phyloP scores from a whole-genome alignment of 2,113 vertebrate genomes.

The Scomber colias region DNA sequence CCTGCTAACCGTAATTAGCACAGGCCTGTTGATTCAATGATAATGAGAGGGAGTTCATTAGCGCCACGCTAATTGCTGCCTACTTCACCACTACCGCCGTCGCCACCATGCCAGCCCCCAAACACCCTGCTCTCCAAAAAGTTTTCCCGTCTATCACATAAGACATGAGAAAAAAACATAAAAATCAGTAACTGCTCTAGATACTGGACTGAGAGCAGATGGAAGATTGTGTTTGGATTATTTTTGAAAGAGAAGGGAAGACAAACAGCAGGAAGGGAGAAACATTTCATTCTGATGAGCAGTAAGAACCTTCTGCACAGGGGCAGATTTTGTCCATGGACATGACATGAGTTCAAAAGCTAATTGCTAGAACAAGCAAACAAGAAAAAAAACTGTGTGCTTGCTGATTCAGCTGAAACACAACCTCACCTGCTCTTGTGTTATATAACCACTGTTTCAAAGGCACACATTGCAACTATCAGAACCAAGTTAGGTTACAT shows the following conservation, averaged over 20 bases:
- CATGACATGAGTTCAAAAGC: conserved; percentile 41
- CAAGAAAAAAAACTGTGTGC: conserved; percentile 18
- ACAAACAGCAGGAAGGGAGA: conserved; percentile 11
- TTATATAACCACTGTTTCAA: conserved; percentile 39
- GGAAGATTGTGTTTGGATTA: conserved; percentile 45
- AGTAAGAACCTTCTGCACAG: conserved; percentile 2
- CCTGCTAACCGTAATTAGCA: conserved; percentile 86
- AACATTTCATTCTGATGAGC: conserved; percentile 19
- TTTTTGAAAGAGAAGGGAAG: conserved; percentile 15
- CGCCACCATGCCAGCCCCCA: conserved; percentile 56
- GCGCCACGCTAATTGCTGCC: conserved; percentile 83
- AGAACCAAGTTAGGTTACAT: too few species aligned
- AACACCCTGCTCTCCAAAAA: conserved; percentile 50
- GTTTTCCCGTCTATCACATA: conserved; percentile 71
- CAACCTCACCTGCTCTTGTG: conserved; percentile 40
- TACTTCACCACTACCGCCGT: conserved; percentile 74
- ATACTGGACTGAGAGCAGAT: conserved; percentile 63
- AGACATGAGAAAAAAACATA: conserved; percentile 42
- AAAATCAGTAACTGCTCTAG: conserved; percentile 56
- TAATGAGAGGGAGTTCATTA: conserved; percentile 89
- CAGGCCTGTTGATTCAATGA: conserved; percentile 86
- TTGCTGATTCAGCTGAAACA: conserved; percentile 66
- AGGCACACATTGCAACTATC: background rate
- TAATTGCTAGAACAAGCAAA: conserved; percentile 66
- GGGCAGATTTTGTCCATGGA: conserved; percentile 59